Base-by-base conservation (phyloP, 2,888 invertebrate genomes). In the Ichneumon xanthorius region DNA sequence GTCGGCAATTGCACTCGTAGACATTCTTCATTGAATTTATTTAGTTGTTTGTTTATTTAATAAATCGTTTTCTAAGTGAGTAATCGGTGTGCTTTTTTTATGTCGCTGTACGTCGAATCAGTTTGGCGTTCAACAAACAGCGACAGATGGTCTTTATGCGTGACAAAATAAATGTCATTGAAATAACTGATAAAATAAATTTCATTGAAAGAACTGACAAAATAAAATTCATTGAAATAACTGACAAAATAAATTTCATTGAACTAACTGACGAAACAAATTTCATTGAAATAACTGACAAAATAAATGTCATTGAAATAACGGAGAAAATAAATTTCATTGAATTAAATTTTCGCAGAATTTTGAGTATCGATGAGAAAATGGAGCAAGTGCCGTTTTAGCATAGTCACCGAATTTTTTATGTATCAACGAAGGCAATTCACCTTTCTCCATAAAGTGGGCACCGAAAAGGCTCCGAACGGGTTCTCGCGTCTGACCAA, bases 401-500 rank as follows among this genome's bases (percentile, higher is more conserved):
- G 16, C 30, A n/a, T 6, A 2, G n/a, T 30, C 16, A 11, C 30
- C 33, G 63, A n/a, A 63, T 63, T 11, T 40, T 40, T 40, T 2
- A 11, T 40, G 1, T 4, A 33, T 11, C 2, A n/a, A 63, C 63
- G 63, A 33, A 33, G 63, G 33, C 30, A 30, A 63, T 63, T 63
- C 63, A 63, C 63, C 16, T 33, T 63, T 63, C 30, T 16, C 63
- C 5, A 33, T 33, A n/a, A 63, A 33, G 30, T 9, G 11, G n/a
- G 63, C 63, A 33, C 30, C 63, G 33, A 33, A 26, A 63, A 63
- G 63, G 16, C 63, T 22, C 26, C 14, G 26, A 22, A 58, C 67
- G 80, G 70, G 63, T 45, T 50, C 48, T 45, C 11, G 22, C 50
- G 48, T 58, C 71, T 77, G 84, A 84, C 72, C 58, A 80, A 84